Base-by-base conservation (phyloP, 2,888 invertebrate species). In the Leucania comma region DNA sequence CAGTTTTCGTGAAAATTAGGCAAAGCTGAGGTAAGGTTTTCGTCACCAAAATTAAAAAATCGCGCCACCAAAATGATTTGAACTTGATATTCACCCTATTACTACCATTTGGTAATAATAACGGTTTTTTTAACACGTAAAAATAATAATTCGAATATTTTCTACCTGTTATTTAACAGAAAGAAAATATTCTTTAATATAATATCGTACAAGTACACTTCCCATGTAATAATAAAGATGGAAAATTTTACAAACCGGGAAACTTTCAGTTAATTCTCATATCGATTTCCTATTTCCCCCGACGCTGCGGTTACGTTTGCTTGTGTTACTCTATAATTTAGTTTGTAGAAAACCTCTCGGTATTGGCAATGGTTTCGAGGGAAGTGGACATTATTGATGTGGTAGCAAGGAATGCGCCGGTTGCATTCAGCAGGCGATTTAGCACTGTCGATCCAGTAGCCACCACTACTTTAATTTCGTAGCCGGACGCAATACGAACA, bases 381-480 rank as follows among this genome's bases (percentile, higher is more conserved):
- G 66, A 78, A 75, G 61, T 72, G 70, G 70, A 61, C 68, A 77
- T 75, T 72, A 70, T 81, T 80, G 74, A 76, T 83, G 79, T 71
- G 58, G 66, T 46, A 48, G 59, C 54, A 80, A 72, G 66, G 66
- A 81, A 68, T 80, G 68, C 58, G 50, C 62, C 48, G 60, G 53
- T 50, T 61, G 75, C 68, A 73, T 74, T 75, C 72, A 53, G 61
- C 61, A 74, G 61, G 22, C 66, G 66, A 77, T 78, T 78, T 72
- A 75, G 72, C 68, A 67, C 61, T 46, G 73, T 63, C 72, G 72
- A 71, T 63, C 68, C 70, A 8, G 9, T 64, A 59, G 58, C 75
- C 67, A 32, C 68, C 54, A 75, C 77, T 74, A 81, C 75, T 82
- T 79, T 81, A 80, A 82, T 84, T 86, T 80, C 75, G 72, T 78